A percentile compares a stretch with the other conserved stretches of the same genome.
phyloP scores from a whole-genome alignment of 2,113 vertebrate species.

The Dromaius novaehollandiae region DNA sequence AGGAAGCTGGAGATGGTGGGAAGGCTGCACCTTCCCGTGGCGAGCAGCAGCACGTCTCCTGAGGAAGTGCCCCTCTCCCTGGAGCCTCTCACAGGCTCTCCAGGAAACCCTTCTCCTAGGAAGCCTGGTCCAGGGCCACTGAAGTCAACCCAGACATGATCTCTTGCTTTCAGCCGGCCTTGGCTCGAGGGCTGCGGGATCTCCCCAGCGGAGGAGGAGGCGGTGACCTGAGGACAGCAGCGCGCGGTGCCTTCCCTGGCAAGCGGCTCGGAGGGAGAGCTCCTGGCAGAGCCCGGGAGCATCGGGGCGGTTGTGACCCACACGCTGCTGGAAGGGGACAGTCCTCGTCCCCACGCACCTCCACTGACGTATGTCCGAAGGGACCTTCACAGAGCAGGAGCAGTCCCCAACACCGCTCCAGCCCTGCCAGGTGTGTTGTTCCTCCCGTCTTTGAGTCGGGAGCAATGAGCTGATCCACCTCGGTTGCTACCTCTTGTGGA shows the following conservation, averaged over 20 bases:
- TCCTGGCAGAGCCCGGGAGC: not conserved
- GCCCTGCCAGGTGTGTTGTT: fast-evolving
- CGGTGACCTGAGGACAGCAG: not conserved
- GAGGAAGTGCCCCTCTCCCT: not conserved
- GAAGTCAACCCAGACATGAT: not conserved
- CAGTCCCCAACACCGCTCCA: not conserved
- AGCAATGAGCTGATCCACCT: not conserved
- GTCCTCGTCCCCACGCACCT: fast-evolving
- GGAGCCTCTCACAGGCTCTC: not conserved
- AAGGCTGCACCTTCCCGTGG: not conserved
- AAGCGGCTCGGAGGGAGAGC: fast-evolving
- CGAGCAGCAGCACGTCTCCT: fast-evolving
- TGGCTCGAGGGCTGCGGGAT: not conserved
- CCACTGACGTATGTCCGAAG: not conserved
- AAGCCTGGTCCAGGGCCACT: not conserved
- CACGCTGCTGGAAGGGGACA: not conserved
- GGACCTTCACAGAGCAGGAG: not conserved
- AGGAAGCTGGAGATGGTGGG: not conserved
- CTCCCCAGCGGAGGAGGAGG: not conserved
- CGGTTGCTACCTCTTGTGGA: fast-evolving
- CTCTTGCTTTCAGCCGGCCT: not conserved
- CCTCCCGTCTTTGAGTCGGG: not conserved
- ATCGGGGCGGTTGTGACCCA: not conserved
- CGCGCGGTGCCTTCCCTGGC: fast-evolving
- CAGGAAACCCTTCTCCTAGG: not conserved